Evolutionary conservation across 1,140 invertebrate genomes (phyloP).

Genomic region (Pararge aegeria): DNA sequence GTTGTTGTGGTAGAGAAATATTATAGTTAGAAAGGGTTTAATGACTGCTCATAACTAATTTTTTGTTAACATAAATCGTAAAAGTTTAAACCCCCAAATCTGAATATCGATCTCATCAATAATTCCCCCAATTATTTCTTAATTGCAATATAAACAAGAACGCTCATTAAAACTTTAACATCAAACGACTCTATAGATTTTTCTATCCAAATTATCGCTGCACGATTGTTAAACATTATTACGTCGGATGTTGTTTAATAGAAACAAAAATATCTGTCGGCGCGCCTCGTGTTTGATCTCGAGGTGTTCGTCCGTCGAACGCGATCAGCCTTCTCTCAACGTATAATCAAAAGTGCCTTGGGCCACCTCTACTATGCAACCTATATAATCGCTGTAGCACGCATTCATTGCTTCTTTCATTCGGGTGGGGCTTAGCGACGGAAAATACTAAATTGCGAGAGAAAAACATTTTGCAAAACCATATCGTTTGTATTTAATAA

Average conservation of each 20-base stretch:
- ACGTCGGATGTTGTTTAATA: constrained; percentile 80
- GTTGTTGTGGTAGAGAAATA: background rate
- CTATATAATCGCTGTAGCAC: constrained; percentile 11
- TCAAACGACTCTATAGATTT: constrained; percentile 35
- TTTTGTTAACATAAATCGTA: background rate
- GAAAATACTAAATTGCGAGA: background rate
- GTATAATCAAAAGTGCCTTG: constrained; percentile 78
- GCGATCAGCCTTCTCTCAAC: constrained; percentile 77
- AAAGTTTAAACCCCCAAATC: background rate
- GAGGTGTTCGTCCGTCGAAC: constrained; percentile 76
- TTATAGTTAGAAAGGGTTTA: background rate
- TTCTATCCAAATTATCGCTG: constrained; percentile 71
- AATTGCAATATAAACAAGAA: constrained; percentile 1
- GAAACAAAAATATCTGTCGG: constrained; percentile 80
- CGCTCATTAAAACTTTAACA: background rate
- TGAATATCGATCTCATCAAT: background rate
- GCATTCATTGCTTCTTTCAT: constrained; percentile 38
- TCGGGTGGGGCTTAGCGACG: background rate
- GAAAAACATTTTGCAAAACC: no score
- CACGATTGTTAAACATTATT: constrained; percentile 80
- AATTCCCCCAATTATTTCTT: background rate
- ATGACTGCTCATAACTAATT: background rate
- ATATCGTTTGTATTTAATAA: no score
- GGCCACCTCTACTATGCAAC: constrained; percentile 46
- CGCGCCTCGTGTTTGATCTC: constrained; percentile 79